Base-by-base conservation (phyloP, 2,113 vertebrate genomes). In the Agapornis roseicollis region DNA sequence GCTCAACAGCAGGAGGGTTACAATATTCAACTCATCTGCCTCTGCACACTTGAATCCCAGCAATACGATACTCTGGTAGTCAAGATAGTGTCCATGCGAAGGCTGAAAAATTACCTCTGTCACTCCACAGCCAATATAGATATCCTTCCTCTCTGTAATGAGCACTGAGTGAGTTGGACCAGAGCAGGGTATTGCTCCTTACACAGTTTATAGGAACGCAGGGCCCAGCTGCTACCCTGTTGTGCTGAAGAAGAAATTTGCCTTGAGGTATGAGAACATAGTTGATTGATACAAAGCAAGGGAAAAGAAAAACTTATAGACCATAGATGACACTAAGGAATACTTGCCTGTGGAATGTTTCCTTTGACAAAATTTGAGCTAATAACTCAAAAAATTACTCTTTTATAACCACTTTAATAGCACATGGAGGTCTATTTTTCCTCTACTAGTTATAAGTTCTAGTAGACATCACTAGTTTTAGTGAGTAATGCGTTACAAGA, bases 391-490 rank as follows among this genome's bases (percentile, higher is more conserved):
- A 92, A 95, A 92, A 85, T 71, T 18, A 74, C 72, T 90, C 49
- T 61, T 94, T 87, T 77, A 58, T 58, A 96, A 96, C 56, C 42
- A 84, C 80, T 97, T 94, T 96, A 96, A 94, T 84, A 95, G 84
- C 47, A 88, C 91, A 65, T 16, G 68, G 69, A 90, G 77, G 85
- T 92, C 84, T 97, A 70, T 93, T 96, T 97, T 97, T 69, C 77
- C 87, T 96, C 87, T 87, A 88, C 29, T 73, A 88, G 56, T 95
- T 96, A 56, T 70, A 93, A 93, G 72, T 95, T 97, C 93, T 91
- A 88, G 95, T 93, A 96, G 91, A 96, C 76, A 72, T 80, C 96
- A 96, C 94, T 95, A 94, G 89, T 89, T 95, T 80, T 77, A 85
- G 84, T 91, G 68, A 97, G 84, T 94, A 95, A 96, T 85, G 56